Percentiles rank a stretch among this genome's conserved stretches.
Evolutionary conservation across 1,140 invertebrate genomes (phyloP).

Genomic region (Sesamia nonagrioides): DNA sequence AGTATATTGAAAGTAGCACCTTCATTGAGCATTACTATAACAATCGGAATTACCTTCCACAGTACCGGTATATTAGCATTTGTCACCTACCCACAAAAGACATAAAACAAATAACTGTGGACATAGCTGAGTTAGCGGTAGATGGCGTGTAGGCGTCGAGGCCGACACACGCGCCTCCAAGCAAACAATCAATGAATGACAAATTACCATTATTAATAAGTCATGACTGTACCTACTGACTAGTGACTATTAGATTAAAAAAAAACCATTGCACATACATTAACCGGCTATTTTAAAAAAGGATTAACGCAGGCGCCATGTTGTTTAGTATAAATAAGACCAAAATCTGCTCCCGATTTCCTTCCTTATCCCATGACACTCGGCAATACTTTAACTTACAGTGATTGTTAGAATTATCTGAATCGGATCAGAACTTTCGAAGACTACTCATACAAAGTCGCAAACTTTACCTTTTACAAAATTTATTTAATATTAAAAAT

Average conservation of each 20-base stretch:
- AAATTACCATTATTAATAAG: conserved; percentile 57
- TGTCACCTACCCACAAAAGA: conserved; percentile 25
- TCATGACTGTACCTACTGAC: conserved; percentile 9
- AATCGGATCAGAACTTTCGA: too few species aligned
- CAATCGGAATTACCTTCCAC: not conserved
- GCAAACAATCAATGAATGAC: conserved; percentile 71
- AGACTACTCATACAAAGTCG: too few species aligned
- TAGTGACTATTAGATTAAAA: conserved; percentile 21
- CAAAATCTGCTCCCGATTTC: too few species aligned
- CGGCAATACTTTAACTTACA: too few species aligned
- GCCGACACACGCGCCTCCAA: conserved; percentile 58
- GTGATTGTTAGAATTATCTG: too few species aligned
- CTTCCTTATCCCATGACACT: too few species aligned
- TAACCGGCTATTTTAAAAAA: not conserved
- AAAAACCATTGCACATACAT: not conserved
- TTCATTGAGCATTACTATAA: not conserved
- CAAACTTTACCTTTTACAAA: too few species aligned
- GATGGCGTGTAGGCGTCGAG: conserved; percentile 59
- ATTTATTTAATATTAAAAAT: too few species aligned
- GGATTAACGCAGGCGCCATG: not conserved
- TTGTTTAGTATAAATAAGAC: not conserved
- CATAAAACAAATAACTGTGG: conserved; percentile 25
- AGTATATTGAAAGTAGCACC: not conserved
- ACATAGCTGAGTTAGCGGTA: conserved; percentile 30
- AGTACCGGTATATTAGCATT: conserved; percentile 15